These are phyloP conservation scores for Drosophila anceps DNA, from an alignment of 2,888 invertebrate genomes.

Conservation along the genomic window DNA sequence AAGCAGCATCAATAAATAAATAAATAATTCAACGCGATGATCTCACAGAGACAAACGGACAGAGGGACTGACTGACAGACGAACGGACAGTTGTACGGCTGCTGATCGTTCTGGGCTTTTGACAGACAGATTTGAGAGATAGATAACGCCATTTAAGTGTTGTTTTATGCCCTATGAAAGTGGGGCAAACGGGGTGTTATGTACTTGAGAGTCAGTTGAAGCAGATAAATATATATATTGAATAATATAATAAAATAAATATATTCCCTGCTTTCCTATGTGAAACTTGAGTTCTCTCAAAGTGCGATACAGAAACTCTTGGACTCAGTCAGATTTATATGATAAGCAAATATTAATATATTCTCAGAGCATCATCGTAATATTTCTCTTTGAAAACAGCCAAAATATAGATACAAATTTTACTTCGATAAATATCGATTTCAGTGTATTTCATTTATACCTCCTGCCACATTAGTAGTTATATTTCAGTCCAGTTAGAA, in stretches of 20 bases:
- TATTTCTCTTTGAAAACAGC: not conserved
- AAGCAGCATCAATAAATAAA: constrained; percentile 67
- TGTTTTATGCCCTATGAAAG: not conserved
- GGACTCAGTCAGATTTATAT: not conserved
- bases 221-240: not conserved
- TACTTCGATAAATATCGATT: not conserved
- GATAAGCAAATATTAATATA: not conserved
- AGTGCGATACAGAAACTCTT: not conserved
- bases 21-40: constrained; percentile 75
- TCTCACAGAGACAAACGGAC: constrained; percentile 56
- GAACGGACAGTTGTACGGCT: constrained; percentile 63
- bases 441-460: too few relatives aligned
- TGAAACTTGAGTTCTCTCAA: not conserved
- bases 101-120: constrained; percentile 53
- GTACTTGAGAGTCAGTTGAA: too few relatives aligned
- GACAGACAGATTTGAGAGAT: constrained; percentile 47
- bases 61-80: constrained; percentile 23
- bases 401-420: not conserved
- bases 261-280: not conserved
- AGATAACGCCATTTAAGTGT: constrained; percentile 51
- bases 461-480: too few relatives aligned
- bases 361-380: not conserved
- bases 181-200: not conserved
- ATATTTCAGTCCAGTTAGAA: not conserved
- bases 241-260: not conserved